Evolutionary conservation across 2,888 invertebrate genomes (phyloP).

Genomic region (Drosophila anomalipes): DNA sequence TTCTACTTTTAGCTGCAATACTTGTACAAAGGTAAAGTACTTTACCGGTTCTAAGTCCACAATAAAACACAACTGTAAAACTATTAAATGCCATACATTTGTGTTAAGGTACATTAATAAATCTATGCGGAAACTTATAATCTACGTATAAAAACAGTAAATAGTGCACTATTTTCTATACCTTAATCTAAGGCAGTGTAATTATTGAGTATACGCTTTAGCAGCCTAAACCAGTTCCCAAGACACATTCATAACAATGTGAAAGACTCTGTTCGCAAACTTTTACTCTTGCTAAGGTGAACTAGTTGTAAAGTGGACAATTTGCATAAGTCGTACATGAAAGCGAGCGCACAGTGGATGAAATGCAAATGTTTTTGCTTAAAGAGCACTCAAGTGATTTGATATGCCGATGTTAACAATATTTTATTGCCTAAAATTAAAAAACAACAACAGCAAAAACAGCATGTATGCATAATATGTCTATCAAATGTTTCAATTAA

Average conservation of each 20-base stretch:
- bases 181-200: background rate
- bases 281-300: constrained; percentile 76
- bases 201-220: constrained; percentile 13
- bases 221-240: constrained; percentile 61
- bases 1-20: background rate
- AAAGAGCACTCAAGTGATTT: background rate
- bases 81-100: background rate
- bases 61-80: background rate
- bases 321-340: constrained; percentile 71
- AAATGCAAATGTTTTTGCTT: background rate
- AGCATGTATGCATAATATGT: background rate
- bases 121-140: background rate
- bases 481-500: background rate
- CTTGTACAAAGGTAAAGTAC: background rate
- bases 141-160: background rate
- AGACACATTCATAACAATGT: background rate
- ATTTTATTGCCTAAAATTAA: background rate
- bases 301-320: constrained; percentile 71
- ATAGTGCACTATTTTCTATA: background rate
- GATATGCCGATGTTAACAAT: background rate
- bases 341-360: constrained; percentile 39
- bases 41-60: background rate
- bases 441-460: background rate
- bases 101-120: background rate
- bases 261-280: constrained; percentile 47